A percentile compares a stretch with the other conserved stretches of the same genome.
These are phyloP conservation scores for Ranitomeya imitator DNA, from an alignment of 2,113 vertebrate genomes.

Conservation along the genomic window DNA sequence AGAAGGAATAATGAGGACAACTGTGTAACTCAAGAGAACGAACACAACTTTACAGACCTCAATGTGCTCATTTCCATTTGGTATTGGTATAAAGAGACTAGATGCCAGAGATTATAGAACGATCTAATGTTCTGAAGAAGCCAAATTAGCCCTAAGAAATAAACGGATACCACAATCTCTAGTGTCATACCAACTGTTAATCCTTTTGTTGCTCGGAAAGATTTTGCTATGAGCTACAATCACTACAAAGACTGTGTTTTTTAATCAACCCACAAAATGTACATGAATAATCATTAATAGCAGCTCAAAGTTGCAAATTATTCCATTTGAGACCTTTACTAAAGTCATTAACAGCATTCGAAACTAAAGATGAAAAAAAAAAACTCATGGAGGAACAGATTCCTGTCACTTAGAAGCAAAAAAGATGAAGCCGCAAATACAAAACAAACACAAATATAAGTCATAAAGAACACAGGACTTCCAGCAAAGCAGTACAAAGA, in stretches of 20 bases:
- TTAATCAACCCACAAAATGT: conserved; percentile 64
- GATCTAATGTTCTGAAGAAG: conserved; percentile 60
- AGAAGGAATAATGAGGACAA: conserved; percentile 60
- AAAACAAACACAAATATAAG: not conserved
- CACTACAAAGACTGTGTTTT: conserved; percentile 64
- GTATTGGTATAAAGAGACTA: conserved; percentile 58
- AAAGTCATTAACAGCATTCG: conserved; percentile 2
- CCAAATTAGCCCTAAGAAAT: conserved; percentile 69
- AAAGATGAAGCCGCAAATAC: not conserved
- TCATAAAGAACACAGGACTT: not conserved
- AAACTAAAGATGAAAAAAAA: conserved; percentile 60
- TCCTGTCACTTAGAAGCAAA: not conserved
- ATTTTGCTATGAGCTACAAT: conserved; percentile 65
- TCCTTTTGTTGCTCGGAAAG: conserved; percentile 65
- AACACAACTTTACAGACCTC: conserved; percentile 59
- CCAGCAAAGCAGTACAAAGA: not conserved
- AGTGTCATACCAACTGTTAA: conserved; percentile 62
- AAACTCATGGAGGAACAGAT: conserved; percentile 17
- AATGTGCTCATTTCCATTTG: conserved; percentile 53
- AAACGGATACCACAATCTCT: conserved; percentile 63
- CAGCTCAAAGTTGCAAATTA: conserved; percentile 62
- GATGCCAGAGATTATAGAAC: conserved; percentile 64
- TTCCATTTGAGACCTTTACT: conserved; percentile 51
- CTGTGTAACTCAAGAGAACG: conserved; percentile 58
- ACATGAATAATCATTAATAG: conserved; percentile 64